phyloP scores from a whole-genome alignment of 2,888 invertebrate species.

The Neocrepidodera transversa region DNA sequence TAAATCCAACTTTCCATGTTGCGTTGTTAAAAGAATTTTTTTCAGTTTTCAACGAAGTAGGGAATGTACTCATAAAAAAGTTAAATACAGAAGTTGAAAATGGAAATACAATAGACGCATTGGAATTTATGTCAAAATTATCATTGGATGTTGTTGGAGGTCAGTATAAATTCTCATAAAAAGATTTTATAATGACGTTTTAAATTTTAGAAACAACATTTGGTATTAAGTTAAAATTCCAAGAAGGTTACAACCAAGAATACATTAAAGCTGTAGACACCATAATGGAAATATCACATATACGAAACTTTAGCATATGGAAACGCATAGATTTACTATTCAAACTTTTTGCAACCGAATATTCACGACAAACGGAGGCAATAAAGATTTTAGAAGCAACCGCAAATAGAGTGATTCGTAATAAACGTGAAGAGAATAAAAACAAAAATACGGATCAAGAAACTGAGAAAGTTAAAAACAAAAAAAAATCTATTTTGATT shows the following conservation, averaged over 20 bases:
- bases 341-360: constrained; percentile 2
- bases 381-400: background rate
- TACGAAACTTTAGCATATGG: background rate
- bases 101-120: too few species aligned
- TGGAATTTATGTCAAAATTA: too few species aligned
- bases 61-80: too few species aligned
- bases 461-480: background rate
- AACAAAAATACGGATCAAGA: background rate
- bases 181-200: background rate
- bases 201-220: background rate
- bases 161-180: too few species aligned
- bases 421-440: constrained; percentile 8
- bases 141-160: too few species aligned
- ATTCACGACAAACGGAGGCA: background rate
- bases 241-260: background rate
- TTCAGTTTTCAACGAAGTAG: too few species aligned
- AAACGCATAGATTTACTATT: background rate
- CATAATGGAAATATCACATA: background rate
- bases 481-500: constrained; percentile 9
- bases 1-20: too few species aligned
- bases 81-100: too few species aligned
- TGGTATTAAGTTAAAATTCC: background rate
- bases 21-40: too few species aligned
- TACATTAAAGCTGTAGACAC: background rate
- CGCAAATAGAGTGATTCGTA: background rate